Conservation (phyloP, 2,113 vertebrate genomes). For the Saccopteryx bilineata region DNA sequence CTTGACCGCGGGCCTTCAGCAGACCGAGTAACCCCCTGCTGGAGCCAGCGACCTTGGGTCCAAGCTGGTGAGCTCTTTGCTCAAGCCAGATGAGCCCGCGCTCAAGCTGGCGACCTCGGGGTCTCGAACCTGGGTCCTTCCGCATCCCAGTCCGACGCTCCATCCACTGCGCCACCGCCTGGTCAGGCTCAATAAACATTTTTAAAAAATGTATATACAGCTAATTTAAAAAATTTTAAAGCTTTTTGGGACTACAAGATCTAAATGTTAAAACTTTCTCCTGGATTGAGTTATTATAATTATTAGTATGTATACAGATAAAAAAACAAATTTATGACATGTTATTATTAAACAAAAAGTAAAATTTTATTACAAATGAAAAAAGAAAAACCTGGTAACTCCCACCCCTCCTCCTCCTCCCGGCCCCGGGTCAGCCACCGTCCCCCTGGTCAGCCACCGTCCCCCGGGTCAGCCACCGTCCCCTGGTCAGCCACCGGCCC, state of each 20-base stretch:
- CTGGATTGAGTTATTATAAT: neutral
- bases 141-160: no score
- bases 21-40: no score
- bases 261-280: neutral
- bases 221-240: neutral
- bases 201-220: neutral
- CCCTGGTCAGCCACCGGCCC: no score
- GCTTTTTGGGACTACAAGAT: neutral
- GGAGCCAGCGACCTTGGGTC: no score
- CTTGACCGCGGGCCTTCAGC: no score
- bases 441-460: neutral
- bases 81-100: no score
- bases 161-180: no score
- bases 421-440: neutral
- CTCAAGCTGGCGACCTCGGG: no score
- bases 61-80: no score
- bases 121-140: no score
- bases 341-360: neutral
- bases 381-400: neutral
- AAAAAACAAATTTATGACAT: neutral
- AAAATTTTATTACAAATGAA: conserved; percentile 22
- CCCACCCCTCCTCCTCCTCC: neutral
- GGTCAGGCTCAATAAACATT: no score
- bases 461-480: neutral
- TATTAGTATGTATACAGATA: neutral